Conservation (phyloP, 2,797 vertebrate genomes). For the Darevskia mixta region DNA sequence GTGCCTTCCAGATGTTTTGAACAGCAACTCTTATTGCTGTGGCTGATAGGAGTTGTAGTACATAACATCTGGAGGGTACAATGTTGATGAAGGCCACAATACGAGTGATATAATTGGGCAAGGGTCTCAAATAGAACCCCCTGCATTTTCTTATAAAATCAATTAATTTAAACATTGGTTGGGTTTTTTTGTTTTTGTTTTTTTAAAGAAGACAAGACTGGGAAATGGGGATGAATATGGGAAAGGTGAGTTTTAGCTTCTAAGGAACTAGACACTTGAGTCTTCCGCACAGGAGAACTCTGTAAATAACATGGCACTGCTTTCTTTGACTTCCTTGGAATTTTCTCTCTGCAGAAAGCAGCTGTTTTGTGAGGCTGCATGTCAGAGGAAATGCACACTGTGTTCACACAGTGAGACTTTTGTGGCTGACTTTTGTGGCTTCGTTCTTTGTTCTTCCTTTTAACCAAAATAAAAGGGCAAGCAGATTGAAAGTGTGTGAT, state of each 20-base stretch:
- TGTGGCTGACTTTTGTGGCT: constrained; percentile 18
- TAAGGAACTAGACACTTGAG: not conserved
- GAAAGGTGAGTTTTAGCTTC: not conserved
- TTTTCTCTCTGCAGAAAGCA: constrained; percentile 31
- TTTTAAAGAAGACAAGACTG: constrained; percentile 5
- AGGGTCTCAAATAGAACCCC: not conserved
- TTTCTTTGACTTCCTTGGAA: constrained; percentile 15
- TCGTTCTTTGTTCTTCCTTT: constrained; percentile 30
- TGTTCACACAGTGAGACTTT: constrained; percentile 39
- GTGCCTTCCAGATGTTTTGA: too few relatives aligned
- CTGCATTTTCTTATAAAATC: too few relatives aligned
- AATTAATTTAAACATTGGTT: too few relatives aligned
- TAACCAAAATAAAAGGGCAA: constrained; percentile 10
- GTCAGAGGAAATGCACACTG: constrained; percentile 48
- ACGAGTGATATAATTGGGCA: not conserved
- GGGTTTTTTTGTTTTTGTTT: too few relatives aligned
- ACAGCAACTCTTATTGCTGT: too few relatives aligned
- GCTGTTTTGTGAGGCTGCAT: constrained; percentile 45
- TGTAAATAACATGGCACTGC: not conserved
- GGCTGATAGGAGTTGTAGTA: too few relatives aligned
- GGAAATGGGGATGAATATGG: constrained; percentile 1
- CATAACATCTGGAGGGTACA: too few relatives aligned
- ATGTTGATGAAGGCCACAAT: not conserved
- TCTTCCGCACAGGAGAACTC: constrained; percentile 35
- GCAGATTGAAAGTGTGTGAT: constrained; percentile 8